Evolutionary conservation across 2,113 vertebrate genomes (phyloP).

Genomic region (Mormyrus lacerda): DNA sequence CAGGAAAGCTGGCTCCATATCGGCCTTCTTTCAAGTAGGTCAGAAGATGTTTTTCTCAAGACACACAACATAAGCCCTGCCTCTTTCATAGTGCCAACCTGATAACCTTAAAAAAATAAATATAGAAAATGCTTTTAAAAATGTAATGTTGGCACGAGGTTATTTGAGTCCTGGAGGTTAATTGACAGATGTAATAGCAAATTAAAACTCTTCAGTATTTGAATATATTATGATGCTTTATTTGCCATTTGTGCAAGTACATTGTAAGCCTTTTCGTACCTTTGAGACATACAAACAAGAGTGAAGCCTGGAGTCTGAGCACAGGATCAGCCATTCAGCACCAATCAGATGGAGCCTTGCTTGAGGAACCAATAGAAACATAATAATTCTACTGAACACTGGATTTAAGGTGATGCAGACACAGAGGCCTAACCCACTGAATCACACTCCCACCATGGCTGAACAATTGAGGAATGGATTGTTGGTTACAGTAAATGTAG

Average conservation of each 20-base stretch:
- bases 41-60: constrained; percentile 31
- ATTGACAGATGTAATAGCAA: not conserved
- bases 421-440: not conserved
- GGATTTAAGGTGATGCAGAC: not conserved
- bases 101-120: constrained; percentile 22
- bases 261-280: not conserved
- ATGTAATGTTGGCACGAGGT: not conserved
- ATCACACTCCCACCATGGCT: not conserved
- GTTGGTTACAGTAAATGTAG: not conserved
- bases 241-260: not conserved
- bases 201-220: not conserved
- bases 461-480: not conserved
- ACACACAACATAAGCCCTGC: constrained; percentile 23
- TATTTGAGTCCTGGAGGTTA: not conserved
- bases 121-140: constrained; percentile 1
- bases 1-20: constrained; percentile 18
- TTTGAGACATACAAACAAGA: not conserved
- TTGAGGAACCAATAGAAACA: not conserved
- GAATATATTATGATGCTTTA: not conserved
- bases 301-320: not conserved
- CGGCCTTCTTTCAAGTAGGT: constrained; percentile 34
- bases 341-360: too few species aligned
- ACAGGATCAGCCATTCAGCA: not conserved
- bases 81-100: constrained; percentile 20
- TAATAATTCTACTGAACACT: not conserved